Percentiles rank a stretch among this genome's conserved stretches.
Conservation (phyloP, 2,888 invertebrate species). For the Pheosia gnoma region DNA sequence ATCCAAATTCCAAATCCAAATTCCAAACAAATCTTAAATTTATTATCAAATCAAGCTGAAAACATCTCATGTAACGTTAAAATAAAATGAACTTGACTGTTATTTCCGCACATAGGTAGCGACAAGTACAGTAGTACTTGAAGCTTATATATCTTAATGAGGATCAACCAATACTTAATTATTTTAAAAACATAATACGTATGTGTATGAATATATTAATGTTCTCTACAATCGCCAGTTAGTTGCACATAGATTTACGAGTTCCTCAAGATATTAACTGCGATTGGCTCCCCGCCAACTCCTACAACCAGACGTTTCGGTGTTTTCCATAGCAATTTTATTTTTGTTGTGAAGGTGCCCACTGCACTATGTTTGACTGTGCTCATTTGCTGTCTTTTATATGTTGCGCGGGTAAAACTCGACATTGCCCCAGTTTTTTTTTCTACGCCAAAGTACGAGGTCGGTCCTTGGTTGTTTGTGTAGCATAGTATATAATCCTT, state of each 20-base stretch:
- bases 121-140: too few relatives aligned
- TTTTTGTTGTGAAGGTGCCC: constrained; percentile 39
- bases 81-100: not conserved
- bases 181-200: not conserved
- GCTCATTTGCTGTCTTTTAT: constrained; percentile 13
- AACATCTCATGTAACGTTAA: not conserved
- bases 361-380: constrained; percentile 28
- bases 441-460: not conserved
- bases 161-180: too few relatives aligned
- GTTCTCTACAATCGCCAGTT: not conserved
- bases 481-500: not conserved
- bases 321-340: constrained; percentile 33
- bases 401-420: constrained; percentile 10
- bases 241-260: constrained; percentile 22
- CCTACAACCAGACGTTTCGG: constrained; percentile 23
- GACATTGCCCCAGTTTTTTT: constrained; percentile 25
- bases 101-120: too few relatives aligned
- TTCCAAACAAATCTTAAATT: too few relatives aligned
- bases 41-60: not conserved
- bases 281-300: constrained; percentile 31
- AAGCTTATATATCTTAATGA: too few relatives aligned
- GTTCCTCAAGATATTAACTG: constrained; percentile 23
- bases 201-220: not conserved
- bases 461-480: not conserved
- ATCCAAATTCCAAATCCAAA: too few relatives aligned